Base-by-base conservation (phyloP, 1,140 invertebrate species). In the Calephelis virginiensis region DNA sequence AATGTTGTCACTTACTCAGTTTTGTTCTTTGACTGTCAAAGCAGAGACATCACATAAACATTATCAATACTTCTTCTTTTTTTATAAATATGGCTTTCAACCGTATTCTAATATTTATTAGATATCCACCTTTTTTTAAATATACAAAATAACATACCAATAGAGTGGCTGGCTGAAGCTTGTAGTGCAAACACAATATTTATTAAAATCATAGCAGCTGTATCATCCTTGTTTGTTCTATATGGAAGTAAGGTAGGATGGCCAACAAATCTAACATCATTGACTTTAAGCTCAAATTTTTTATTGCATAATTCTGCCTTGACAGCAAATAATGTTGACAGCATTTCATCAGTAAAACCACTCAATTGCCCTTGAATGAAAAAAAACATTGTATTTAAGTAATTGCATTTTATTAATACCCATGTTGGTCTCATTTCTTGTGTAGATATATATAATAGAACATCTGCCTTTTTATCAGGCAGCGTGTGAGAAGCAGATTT, bases 211-310 rank as follows among this genome's bases (percentile, higher is more conserved):
- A 95, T 95, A 40, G 94, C 94, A 67, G 93, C 92, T 74, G 94
- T 94, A 69, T 94, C 92, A 90, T 94, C 92, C 70, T 94, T 94
- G 48, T 92, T 92, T 45, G 93, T 93, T 74, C 93, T 88, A 17
- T 94, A 93, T 61, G 94, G 93, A 28, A 98, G 92, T 17, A 95
- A 83, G 0, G 96, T 97, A 0, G 98, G 98, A 92, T 98, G 97
- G 8, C 97, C 97, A 28, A 99, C 96, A 92, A 99, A 99, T 49
- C 97, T 92, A 0, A 99, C 96, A 93, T 98, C 97, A 91, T 99
- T 98, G 0, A 99, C 95, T 93, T 99, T 98, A 0, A 99, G 89
- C 87, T 99, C 97, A 92, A 98, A 98, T 85, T 98, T 98, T 59
- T 94, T 92, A 76, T 97, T 97, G 82, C 97, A 98, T 8, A 98